Conservation (phyloP, 2,113 vertebrate genomes). For the Alosa alosa region DNA sequence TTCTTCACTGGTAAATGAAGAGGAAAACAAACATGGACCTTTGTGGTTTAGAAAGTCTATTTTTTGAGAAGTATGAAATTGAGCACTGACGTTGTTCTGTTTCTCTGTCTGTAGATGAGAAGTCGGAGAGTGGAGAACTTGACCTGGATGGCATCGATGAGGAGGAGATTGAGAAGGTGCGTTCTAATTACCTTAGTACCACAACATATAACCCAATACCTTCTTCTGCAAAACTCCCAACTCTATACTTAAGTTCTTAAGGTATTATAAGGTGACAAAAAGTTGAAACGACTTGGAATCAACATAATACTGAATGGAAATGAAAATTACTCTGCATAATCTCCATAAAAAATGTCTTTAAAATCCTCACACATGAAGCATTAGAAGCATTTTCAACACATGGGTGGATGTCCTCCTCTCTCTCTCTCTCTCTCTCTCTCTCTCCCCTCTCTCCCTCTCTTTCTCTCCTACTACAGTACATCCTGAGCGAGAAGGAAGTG, state of each 20-base stretch:
- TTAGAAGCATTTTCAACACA: neutral
- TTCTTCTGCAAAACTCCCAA: neutral
- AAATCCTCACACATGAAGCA: neutral
- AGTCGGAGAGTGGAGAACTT: conserved; percentile 79
- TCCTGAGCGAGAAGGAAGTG: conserved; percentile 88
- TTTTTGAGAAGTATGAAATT: neutral
- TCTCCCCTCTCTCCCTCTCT: conserved; percentile 19
- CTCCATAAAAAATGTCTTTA: neutral
- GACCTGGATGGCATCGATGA: conserved; percentile 94
- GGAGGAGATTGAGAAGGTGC: conserved; percentile 90
- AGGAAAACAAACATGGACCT: neutral
- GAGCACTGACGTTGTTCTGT: neutral
- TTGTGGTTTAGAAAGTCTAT: neutral
- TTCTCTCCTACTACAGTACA: conserved; percentile 76
- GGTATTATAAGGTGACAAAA: neutral
- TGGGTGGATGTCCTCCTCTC: neutral
- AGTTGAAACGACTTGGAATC: neutral
- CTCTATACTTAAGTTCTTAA: neutral
- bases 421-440: neutral
- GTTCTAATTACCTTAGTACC: neutral
- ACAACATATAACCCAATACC: neutral
- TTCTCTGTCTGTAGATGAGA: conserved; percentile 64
- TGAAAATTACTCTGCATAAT: neutral
- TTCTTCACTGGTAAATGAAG: neutral
- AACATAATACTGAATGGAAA: neutral